Conservation (phyloP, 1,140 invertebrate species). For the Ostrea denselamellosa region DNA sequence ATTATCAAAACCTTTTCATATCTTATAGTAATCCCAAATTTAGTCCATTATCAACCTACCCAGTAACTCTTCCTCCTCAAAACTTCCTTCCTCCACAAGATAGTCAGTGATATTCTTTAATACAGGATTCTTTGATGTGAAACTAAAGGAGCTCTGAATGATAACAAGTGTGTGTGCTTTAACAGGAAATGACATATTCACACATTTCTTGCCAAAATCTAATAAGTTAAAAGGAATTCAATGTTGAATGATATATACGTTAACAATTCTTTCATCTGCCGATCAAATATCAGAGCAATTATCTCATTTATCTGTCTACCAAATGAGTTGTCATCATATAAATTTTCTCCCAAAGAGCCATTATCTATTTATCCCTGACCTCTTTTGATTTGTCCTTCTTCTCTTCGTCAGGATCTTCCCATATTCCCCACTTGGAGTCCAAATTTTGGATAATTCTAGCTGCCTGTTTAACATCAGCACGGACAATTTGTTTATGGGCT, state of each 20-base stretch:
- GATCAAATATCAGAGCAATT: too few species aligned
- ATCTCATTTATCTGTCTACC: too few species aligned
- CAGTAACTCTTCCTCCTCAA: constrained; percentile 97
- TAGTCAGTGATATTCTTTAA: constrained; percentile 98
- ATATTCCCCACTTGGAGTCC: constrained; percentile 90
- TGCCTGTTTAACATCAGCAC: constrained; percentile 94
- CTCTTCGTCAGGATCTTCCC: constrained; percentile 82
- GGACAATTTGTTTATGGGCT: constrained; percentile 90
- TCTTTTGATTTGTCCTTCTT: constrained; percentile 75
- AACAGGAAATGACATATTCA: too few species aligned
- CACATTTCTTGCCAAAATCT: too few species aligned
- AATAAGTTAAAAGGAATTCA: too few species aligned
- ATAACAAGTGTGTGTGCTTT: background rate
- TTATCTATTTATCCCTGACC: constrained; percentile 46
- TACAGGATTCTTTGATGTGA: constrained; percentile 93
- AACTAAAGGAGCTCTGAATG: constrained; percentile 25
- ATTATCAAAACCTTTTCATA: background rate
- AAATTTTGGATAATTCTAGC: constrained; percentile 97
- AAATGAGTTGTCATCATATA: too few species aligned
- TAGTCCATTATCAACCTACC: constrained; percentile 80
- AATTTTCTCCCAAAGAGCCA: too few species aligned
- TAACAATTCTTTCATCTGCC: too few species aligned
- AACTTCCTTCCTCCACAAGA: constrained; percentile 98
- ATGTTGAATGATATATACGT: too few species aligned
- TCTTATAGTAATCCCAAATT: background rate